Percentiles rank a stretch among this genome's conserved stretches.
Conservation (phyloP, 2,797 vertebrate species). For the Phaenicophaeus curvirostris region DNA sequence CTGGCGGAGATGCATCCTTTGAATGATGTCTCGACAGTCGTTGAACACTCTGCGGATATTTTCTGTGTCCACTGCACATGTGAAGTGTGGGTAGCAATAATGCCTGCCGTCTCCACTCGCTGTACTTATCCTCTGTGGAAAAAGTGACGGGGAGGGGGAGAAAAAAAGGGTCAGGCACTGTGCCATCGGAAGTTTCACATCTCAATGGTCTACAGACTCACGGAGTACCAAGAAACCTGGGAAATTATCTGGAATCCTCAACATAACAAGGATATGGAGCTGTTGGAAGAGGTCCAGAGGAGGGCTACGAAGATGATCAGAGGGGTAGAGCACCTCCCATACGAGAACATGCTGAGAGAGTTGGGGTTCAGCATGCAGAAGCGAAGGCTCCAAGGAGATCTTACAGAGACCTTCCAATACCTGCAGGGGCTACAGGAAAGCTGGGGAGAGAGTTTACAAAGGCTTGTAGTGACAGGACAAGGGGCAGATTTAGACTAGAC, state of each 20-base stretch:
- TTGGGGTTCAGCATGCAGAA: too few species aligned
- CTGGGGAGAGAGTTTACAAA: too few species aligned
- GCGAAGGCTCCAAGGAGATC: too few species aligned
- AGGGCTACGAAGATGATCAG: too few species aligned
- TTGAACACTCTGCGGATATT: slow-evolving; percentile 97
- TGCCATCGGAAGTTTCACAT: neutral
- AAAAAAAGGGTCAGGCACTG: neutral
- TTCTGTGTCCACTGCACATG: slow-evolving; percentile 94
- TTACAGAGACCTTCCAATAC: too few species aligned
- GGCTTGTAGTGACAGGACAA: too few species aligned
- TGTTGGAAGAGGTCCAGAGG: too few species aligned
- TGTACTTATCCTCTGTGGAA: slow-evolving; percentile 91
- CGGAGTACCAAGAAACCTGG: rapidly evolving
- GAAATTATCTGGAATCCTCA: neutral
- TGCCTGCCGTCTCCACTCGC: slow-evolving; percentile 91
- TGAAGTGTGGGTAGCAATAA: slow-evolving; percentile 97
- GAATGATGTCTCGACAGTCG: slow-evolving; percentile 97
- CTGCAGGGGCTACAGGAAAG: too few species aligned
- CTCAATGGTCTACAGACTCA: rapidly evolving
- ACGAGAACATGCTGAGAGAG: too few species aligned
- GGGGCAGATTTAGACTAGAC: too few species aligned
- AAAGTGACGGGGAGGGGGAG: neutral
- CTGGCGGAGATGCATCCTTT: slow-evolving; percentile 96
- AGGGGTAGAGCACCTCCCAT: too few species aligned
- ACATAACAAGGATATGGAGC: too few species aligned